Evolutionary conservation across 2,797 vertebrate species (phyloP), one percentile per base, ranked within the genome.

Genomic region (Falco concolor): DNA sequence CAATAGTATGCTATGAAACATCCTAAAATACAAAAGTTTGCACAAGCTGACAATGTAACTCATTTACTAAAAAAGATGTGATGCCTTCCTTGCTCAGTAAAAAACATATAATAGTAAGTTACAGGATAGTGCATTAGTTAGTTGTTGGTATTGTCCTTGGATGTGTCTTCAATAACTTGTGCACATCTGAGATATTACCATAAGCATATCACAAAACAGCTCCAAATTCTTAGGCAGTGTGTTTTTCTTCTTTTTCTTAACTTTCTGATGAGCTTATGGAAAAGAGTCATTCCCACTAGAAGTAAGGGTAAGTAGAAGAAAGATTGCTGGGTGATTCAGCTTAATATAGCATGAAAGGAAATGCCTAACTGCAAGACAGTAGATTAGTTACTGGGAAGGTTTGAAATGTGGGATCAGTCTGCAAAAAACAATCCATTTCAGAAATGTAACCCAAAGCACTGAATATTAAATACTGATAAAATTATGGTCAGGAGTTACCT

Each of bases 101-200:
- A 89, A 47, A 8, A 0, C 0, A 1, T 42, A 4, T 22, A 61
- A 54, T 11, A 32, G 6, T 32, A 59, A 52, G 17, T 25, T 45
- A 56, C 10, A 57, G 25, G 84, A 57, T 1, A 1, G 8, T 45
- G 23, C 21, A 27, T 49, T 45, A 34, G 19, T 57, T 25, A 10
- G 5, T 11, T 61, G 8, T 27, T 80, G 47, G 21, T 59, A 27
- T 34, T 45, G 12, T 32, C 38, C 23, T 59, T 56, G n/a, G 27
- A 44, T 22, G 10, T 47, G 12, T 49, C 45, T 84, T 78, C 53
- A 87, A 8, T 13, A 84, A 36, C 10, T n/a, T 40, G 9, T 56
- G 15, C 22, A 59, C 38, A 77, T 45, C 56, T 77, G 56, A 87
- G 34, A n/a, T 17, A 13, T 24, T 59, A 65, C 32, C 23, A 49